Evolutionary conservation across 2,113 vertebrate species (phyloP).

Genomic region (Cranoglanis bouderius): DNA sequence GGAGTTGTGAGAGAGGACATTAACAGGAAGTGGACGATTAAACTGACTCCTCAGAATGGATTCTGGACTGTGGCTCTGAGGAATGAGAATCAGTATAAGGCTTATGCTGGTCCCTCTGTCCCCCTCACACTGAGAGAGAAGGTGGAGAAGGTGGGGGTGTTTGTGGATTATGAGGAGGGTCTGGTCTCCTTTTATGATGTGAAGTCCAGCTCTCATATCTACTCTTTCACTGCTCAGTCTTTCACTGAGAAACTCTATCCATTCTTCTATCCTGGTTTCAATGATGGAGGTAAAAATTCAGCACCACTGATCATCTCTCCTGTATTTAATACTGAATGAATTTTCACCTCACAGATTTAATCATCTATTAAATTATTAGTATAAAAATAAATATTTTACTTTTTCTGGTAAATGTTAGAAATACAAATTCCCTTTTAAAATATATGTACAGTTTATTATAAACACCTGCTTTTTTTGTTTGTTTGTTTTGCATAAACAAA

Average conservation of each 20-base stretch:
- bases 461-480: not conserved
- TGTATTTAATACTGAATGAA: not conserved
- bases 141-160: too few relatives aligned
- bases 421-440: not conserved
- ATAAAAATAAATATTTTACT: not conserved
- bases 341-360: not conserved
- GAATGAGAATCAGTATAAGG: not conserved
- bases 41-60: not conserved
- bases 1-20: not conserved
- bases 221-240: too few relatives aligned
- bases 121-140: not conserved
- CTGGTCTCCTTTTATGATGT: too few relatives aligned
- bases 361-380: not conserved
- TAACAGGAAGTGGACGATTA: not conserved
- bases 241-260: too few relatives aligned
- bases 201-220: not conserved
- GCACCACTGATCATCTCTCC: too few relatives aligned
- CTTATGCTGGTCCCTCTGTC: not conserved
- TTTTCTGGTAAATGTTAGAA: not conserved
- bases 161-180: too few relatives aligned
- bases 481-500: not conserved
- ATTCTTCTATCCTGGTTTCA: too few relatives aligned
- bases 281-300: too few relatives aligned
- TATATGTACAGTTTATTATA: not conserved
- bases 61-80: not conserved